phyloP scores from a whole-genome alignment of 2,888 invertebrate species.

The Cosmopolites sordidus region DNA sequence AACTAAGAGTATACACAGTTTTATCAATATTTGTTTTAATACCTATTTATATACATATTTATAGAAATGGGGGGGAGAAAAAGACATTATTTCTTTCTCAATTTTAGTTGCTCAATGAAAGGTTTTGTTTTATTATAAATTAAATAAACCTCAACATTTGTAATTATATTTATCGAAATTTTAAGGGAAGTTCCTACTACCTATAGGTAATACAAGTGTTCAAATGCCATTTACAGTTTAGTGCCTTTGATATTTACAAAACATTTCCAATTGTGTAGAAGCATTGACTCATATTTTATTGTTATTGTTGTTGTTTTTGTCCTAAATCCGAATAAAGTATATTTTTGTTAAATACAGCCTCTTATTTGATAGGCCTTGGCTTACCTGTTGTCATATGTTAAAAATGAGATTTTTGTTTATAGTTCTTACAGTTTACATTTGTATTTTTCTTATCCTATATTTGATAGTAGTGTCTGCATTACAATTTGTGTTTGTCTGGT shows the following conservation, averaged over 20 bases:
- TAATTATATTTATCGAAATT: too few species aligned
- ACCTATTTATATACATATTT: too few species aligned
- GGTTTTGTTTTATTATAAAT: too few species aligned
- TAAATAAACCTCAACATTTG: too few species aligned
- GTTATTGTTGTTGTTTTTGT: not conserved
- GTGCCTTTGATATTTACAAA: not conserved
- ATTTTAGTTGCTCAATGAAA: too few species aligned
- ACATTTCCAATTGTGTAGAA: not conserved
- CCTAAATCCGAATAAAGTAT: not conserved
- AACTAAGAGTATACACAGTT: too few species aligned
- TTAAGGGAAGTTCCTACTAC: too few species aligned
- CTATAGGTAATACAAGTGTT: too few species aligned
- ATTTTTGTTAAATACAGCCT: not conserved
- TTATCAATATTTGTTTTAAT: too few species aligned
- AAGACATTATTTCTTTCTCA: too few species aligned
- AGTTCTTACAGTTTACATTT: slow-evolving; percentile 11
- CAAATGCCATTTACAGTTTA: too few species aligned
- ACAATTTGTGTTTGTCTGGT: slow-evolving; percentile 1
- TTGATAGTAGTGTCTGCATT: slow-evolving; percentile 14
- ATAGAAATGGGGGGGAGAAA: too few species aligned
- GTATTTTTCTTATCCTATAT: slow-evolving; percentile 14
- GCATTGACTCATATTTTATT: not conserved
- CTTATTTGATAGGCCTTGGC: slow-evolving; percentile 1
- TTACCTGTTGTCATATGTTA: not conserved
- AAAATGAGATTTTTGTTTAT: slow-evolving; percentile 10